Base-by-base conservation (phyloP, 2,113 vertebrate species). In the Ceyx cyanopectus region DNA sequence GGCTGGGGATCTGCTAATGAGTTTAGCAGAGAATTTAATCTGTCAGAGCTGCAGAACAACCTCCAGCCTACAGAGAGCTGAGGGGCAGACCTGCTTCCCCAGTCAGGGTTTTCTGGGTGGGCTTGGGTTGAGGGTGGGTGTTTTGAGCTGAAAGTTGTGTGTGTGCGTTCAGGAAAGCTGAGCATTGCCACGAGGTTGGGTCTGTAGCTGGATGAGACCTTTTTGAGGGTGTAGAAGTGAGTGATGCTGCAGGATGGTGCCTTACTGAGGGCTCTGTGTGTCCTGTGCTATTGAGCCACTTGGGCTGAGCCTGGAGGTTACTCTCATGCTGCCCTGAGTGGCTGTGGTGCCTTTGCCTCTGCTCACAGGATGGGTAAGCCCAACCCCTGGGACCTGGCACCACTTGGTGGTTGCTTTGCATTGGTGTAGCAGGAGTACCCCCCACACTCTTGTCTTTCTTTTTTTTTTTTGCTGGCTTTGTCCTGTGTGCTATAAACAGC, bases 301-400 rank as follows among this genome's bases (percentile, higher is more conserved):
- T 3, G 23, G 7, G 12, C 81, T 43, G 76, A 70, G 58, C 58
- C 53, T 68, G 63, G 74, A 19, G 54, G 7, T 56, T 6, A 7
- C 37, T 11, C 32, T 5, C 7, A 15, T 5, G 54, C 22, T 57
- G 76, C 7, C 24, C 62, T 27, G 66, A 21, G 7, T 11, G 37
- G 12, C 48, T 41, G 26, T 1, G 4, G 54, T 45, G 50, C 69
- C 45, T 69, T 27, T 32, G 12, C 23, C 34, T 41, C 62, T 2
- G 1, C 50, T 60, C 56, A 5, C 0, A 0, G 30, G 27, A 51
- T n/a, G 23, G 0, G 0, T 22, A 27, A 86, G 62, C 3, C 54
- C 13, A 0, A 14, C 20, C 22, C 6, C n/a, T 29, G 29, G 17
- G 1, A 2, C n/a, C 43, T 3, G 8, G 54, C 66, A 41, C 60